Evolutionary conservation across 2,888 invertebrate species (phyloP).

Genomic region (Plebejus argus): DNA sequence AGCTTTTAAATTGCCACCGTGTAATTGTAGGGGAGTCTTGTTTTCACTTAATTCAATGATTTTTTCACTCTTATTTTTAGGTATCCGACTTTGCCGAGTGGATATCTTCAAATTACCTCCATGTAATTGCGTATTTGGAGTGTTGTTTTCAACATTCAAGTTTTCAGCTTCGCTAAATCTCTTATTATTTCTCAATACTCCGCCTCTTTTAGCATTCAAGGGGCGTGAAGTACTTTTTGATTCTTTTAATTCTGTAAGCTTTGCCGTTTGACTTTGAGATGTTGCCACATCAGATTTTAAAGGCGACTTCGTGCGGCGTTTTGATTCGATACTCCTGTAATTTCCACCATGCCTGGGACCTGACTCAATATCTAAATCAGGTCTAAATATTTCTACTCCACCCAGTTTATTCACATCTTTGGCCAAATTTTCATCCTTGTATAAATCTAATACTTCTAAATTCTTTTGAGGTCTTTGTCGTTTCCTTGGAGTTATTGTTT

Average conservation of each 20-base stretch:
- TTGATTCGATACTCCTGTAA: constrained; percentile 55
- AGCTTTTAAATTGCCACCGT: constrained; percentile 53
- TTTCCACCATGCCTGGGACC: constrained; percentile 74
- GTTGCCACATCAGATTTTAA: constrained; percentile 53
- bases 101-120: constrained; percentile 57
- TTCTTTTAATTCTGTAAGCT: constrained; percentile 32
- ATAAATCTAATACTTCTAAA: constrained; percentile 60
- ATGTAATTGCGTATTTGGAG: constrained; percentile 48
- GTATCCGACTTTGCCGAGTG: constrained; percentile 45
- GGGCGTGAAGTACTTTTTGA: background rate
- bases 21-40: constrained; percentile 49
- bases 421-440: constrained; percentile 69
- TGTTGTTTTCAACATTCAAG: constrained; percentile 46
- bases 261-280: constrained; percentile 56
- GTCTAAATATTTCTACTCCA: constrained; percentile 70
- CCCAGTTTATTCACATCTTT: constrained; percentile 68
- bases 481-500: constrained; percentile 56
- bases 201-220: constrained; percentile 15
- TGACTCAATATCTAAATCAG: constrained; percentile 57
- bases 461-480: constrained; percentile 55
- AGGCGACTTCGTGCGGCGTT: background rate
- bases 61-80: constrained; percentile 53
- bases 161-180: constrained; percentile 57
- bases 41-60: constrained; percentile 60
- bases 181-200: background rate